Percentiles rank a stretch among this genome's conserved stretches.
phyloP scores from a whole-genome alignment of 2,888 invertebrate species.

The Nesidiocoris tenuis region DNA sequence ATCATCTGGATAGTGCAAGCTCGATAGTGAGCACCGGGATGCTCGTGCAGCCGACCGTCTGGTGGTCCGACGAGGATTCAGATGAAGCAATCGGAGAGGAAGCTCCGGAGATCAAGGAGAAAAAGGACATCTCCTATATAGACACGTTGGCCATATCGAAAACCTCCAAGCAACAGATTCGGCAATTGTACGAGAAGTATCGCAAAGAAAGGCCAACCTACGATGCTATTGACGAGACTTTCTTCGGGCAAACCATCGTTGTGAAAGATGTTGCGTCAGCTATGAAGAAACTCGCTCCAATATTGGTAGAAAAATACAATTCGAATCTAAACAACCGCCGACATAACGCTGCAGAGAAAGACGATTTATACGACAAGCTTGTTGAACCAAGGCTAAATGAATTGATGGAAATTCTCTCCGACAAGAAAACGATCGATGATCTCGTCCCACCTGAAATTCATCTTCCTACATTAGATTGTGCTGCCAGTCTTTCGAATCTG shows the following conservation, averaged over 20 bases:
- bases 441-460: not conserved
- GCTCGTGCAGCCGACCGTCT: not conserved
- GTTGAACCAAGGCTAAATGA: constrained; percentile 25
- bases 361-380: constrained; percentile 8
- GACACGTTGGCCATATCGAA: not conserved
- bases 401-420: constrained; percentile 18
- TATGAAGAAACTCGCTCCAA: constrained; percentile 8
- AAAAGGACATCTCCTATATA: constrained; percentile 9
- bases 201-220: constrained; percentile 3
- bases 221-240: constrained; percentile 3
- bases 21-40: not conserved
- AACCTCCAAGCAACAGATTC: constrained; percentile 1
- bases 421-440: not conserved
- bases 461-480: not conserved
- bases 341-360: not conserved
- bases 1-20: too few relatives aligned
- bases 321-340: not conserved
- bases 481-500: not conserved
- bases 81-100: constrained; percentile 10
- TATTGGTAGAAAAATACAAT: constrained; percentile 22
- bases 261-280: constrained; percentile 6
- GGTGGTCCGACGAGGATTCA: constrained; percentile 24
- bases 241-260: constrained; percentile 4
- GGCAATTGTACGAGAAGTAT: constrained; percentile 3
- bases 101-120: not conserved